phyloP scores from a whole-genome alignment of 2,888 invertebrate species.

The Apotomis capreana region DNA sequence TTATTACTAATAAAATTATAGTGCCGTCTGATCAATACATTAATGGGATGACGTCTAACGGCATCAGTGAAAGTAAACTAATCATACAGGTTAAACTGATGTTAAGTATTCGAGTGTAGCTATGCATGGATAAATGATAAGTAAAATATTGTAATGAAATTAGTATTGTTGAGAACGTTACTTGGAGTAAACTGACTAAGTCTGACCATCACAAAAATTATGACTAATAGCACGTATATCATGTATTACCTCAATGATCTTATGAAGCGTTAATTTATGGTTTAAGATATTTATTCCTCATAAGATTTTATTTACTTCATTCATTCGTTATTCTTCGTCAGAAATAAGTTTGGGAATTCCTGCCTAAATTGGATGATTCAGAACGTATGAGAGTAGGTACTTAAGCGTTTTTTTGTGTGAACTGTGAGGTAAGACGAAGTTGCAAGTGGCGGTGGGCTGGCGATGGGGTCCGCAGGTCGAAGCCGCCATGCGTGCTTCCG shows the following conservation, averaged over 20 bases:
- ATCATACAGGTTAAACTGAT: neutral
- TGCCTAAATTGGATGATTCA: slow-evolving; percentile 14
- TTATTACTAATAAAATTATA: slow-evolving; percentile 9
- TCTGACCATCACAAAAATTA: too few relatives aligned
- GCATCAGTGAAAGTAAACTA: slow-evolving; percentile 13
- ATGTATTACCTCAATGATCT: too few relatives aligned
- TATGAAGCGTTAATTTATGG: too few relatives aligned
- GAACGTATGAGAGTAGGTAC: neutral
- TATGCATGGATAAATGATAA: neutral
- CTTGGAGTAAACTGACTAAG: too few relatives aligned
- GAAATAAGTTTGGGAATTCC: neutral
- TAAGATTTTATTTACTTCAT: too few relatives aligned
- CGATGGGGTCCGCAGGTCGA: slow-evolving; percentile 46
- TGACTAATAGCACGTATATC: too few relatives aligned
- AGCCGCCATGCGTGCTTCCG: slow-evolving; percentile 58
- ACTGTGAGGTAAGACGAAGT: slow-evolving; percentile 40
- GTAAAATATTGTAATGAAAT: neutral
- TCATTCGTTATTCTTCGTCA: neutral
- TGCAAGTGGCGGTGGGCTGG: slow-evolving; percentile 23
- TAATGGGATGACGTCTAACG: neutral
- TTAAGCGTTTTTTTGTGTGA: slow-evolving; percentile 18
- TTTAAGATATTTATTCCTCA: too few relatives aligned
- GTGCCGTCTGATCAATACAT: slow-evolving; percentile 12
- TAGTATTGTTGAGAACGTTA: too few relatives aligned
- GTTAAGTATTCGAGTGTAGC: neutral